phyloP scores from a whole-genome alignment of 2,113 vertebrate genomes.

The Petromus typicus region DNA sequence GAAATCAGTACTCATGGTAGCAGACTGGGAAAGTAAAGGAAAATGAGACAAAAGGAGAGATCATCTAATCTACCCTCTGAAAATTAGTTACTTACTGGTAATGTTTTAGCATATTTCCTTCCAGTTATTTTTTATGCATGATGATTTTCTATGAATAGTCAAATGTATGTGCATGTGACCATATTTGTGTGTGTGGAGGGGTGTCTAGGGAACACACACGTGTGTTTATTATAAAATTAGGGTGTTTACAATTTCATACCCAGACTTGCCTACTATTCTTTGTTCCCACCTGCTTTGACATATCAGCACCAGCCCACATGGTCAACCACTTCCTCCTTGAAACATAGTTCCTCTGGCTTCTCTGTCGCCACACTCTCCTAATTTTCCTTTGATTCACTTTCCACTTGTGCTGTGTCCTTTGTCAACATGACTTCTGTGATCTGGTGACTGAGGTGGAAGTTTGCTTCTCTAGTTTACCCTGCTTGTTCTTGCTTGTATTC shows the following conservation, averaged over 20 bases:
- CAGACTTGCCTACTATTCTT: constrained; percentile 12
- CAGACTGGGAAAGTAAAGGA: not conserved
- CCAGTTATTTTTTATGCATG: not conserved
- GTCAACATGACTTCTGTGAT: not conserved
- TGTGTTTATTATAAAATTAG: not conserved
- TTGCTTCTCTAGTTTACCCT: not conserved
- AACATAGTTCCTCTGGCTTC: constrained; percentile 32
- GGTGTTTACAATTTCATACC: not conserved
- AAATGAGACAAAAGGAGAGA: constrained; percentile 23
- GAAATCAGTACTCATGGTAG: not conserved
- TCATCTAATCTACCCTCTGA: not conserved
- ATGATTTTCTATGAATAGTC: not conserved
- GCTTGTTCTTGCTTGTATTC: not conserved
- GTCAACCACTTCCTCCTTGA: constrained; percentile 48
- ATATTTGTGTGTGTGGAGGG: not conserved
- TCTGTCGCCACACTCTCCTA: not conserved
- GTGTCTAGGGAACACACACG: not conserved
- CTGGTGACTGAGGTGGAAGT: not conserved
- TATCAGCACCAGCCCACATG: not conserved
- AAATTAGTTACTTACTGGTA: constrained; percentile 21
- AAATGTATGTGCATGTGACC: not conserved
- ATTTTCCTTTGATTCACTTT: constrained; percentile 10
- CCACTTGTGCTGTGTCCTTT: not conserved
- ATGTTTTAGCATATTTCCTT: constrained; percentile 8
- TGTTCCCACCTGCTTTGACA: constrained; percentile 21